Percentiles rank a stretch among this genome's conserved stretches.
Conservation (phyloP, 2,113 vertebrate genomes). For the Dicerorhinus sumatrensis region DNA sequence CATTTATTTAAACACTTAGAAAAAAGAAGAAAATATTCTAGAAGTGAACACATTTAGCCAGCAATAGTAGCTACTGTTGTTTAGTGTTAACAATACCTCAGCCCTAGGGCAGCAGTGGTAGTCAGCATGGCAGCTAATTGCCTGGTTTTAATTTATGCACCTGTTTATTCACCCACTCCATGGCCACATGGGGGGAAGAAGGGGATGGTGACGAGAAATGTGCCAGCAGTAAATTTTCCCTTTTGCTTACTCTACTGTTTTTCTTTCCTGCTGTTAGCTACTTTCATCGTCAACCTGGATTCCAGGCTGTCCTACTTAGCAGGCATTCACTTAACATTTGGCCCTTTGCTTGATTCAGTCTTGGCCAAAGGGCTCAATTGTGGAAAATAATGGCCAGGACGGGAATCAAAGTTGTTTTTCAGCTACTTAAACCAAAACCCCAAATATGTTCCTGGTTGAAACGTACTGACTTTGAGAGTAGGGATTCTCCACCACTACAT, state of each 20-base stretch:
- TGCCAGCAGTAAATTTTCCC: constrained; percentile 62
- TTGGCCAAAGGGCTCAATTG: not conserved
- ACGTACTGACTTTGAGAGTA: not conserved
- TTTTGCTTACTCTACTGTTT: constrained; percentile 44
- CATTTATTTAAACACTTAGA: not conserved
- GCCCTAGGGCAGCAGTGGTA: not conserved
- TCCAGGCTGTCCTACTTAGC: not conserved
- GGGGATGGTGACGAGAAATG: not conserved
- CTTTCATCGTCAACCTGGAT: not conserved
- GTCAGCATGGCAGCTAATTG: rapidly evolving
- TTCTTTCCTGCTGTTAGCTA: not conserved
- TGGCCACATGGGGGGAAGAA: not conserved
- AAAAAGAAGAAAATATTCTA: not conserved
- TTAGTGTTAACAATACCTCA: not conserved
- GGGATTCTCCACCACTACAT: not conserved
- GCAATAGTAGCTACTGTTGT: not conserved
- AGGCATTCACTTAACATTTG: not conserved
- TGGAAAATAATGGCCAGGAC: not conserved
- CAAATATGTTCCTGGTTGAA: not conserved
- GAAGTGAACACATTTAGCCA: not conserved
- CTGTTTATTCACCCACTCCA: constrained; percentile 60
- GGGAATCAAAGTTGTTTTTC: not conserved
- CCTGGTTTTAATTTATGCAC: constrained; percentile 53
- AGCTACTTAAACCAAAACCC: not conserved
- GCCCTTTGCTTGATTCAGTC: not conserved